Evolutionary conservation across 2,797 vertebrate genomes (phyloP).

Genomic region (Stomatorhinus walkeri): DNA sequence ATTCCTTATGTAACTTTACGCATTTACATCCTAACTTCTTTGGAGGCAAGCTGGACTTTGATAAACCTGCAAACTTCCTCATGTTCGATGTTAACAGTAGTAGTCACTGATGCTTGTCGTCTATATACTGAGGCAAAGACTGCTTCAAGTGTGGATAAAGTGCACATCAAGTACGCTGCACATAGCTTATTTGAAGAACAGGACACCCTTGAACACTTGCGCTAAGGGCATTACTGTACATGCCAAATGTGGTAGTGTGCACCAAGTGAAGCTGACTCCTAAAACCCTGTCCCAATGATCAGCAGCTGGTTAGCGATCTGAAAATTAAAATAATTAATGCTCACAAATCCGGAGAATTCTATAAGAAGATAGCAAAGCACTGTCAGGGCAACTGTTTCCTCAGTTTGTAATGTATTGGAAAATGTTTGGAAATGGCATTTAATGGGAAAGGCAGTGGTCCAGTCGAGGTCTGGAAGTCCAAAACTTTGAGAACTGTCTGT

Average conservation of each 20-base stretch:
- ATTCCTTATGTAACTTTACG: not conserved
- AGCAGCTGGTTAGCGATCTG: constrained; percentile 5
- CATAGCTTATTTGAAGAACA: not conserved
- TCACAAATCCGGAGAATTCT: not conserved
- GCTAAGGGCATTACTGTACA: not conserved
- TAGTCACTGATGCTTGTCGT: not conserved
- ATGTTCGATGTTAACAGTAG: not conserved
- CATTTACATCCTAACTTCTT: not conserved
- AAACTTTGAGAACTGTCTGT: not conserved
- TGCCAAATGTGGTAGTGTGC: not conserved
- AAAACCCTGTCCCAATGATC: constrained; percentile 21
- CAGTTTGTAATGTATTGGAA: not conserved
- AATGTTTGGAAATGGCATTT: not conserved
- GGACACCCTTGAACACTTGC: not conserved
- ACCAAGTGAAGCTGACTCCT: constrained; percentile 12
- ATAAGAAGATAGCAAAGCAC: not conserved
- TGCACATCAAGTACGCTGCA: not conserved
- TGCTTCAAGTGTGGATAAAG: not conserved
- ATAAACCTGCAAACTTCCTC: not conserved
- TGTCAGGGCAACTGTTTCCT: not conserved
- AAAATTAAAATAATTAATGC: not conserved
- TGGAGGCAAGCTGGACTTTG: not conserved
- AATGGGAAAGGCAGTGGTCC: not conserved
- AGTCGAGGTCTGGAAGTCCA: not conserved
- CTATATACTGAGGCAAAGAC: not conserved